phyloP scores from a whole-genome alignment of 2,888 invertebrate species.

The Philereme transversata region DNA sequence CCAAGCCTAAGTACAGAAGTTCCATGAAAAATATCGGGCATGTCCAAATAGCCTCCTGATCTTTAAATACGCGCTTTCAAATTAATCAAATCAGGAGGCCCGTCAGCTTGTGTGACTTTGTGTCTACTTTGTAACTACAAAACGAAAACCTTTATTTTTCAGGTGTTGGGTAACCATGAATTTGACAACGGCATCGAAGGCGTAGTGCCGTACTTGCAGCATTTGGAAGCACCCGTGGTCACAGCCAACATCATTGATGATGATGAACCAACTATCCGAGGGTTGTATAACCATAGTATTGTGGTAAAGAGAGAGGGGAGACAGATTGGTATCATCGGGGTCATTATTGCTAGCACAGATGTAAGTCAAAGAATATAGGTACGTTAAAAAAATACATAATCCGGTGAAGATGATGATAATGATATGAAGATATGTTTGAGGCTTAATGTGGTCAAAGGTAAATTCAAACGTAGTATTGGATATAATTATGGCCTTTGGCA shows the following conservation, averaged over 20 bases:
- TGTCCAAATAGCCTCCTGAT: no score
- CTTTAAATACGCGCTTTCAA: no score
- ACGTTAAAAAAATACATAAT: no score
- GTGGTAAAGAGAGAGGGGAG: constrained; percentile 86
- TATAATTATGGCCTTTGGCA: no score
- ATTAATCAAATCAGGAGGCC: no score
- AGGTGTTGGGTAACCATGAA: constrained; percentile 95
- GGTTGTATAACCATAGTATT: constrained; percentile 86
- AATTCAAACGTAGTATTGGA: no score
- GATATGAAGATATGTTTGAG: no score
- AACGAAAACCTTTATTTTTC: constrained; percentile 19
- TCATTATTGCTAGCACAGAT: constrained; percentile 73
- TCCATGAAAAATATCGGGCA: no score
- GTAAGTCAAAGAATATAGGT: constrained; percentile 50
- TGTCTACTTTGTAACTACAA: neutral
- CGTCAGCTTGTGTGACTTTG: neutral
- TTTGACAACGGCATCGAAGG: constrained; percentile 91
- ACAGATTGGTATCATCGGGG: constrained; percentile 92
- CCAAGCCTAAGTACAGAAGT: no score
- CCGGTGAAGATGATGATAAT: no score
- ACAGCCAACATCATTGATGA: constrained; percentile 90
- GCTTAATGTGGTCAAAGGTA: no score
- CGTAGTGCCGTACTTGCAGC: constrained; percentile 87
- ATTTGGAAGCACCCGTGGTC: constrained; percentile 86
- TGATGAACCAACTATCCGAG: constrained; percentile 87